Evolutionary conservation across 2,888 invertebrate genomes (phyloP).

Genomic region (Tiliacea aurago): DNA sequence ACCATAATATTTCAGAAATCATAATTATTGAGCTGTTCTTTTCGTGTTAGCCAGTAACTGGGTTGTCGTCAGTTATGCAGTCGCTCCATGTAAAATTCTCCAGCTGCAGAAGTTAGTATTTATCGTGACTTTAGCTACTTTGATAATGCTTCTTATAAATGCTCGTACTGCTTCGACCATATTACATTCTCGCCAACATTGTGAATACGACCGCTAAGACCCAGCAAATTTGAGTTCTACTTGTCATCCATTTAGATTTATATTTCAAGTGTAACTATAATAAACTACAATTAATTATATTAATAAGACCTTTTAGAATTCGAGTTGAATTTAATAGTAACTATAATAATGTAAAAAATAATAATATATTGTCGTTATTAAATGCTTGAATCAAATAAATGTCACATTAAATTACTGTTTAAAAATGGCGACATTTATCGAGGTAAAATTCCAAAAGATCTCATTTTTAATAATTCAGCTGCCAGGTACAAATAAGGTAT

Average conservation of each 20-base stretch:
- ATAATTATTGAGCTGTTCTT: not conserved
- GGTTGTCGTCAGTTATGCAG: not conserved
- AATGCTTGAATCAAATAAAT: slow-evolving; percentile 37
- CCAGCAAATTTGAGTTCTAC: slow-evolving; percentile 42
- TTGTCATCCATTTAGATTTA: slow-evolving; percentile 49
- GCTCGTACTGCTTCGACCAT: slow-evolving; percentile 6
- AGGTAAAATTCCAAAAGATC: slow-evolving; percentile 43
- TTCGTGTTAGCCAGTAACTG: not conserved
- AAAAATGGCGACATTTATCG: not conserved
- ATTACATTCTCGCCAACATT: slow-evolving; percentile 20
- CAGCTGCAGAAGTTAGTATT: too few relatives aligned
- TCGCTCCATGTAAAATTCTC: not conserved
- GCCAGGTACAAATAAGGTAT: slow-evolving; percentile 43
- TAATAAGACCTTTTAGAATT: slow-evolving; percentile 56
- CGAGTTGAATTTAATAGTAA: slow-evolving; percentile 26
- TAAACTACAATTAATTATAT: slow-evolving; percentile 32
- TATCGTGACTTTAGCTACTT: not conserved
- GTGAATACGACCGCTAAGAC: slow-evolving; percentile 35
- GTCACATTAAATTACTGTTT: slow-evolving; percentile 8
- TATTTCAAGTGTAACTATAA: slow-evolving; percentile 45
- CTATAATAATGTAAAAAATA: slow-evolving; percentile 34
- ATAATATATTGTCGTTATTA: not conserved
- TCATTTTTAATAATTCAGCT: slow-evolving; percentile 41
- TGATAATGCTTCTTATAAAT: slow-evolving; percentile 32
- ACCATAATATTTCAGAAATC: not conserved